Conservation (phyloP, 2,797 vertebrate genomes). For the Poecilia velifera region DNA sequence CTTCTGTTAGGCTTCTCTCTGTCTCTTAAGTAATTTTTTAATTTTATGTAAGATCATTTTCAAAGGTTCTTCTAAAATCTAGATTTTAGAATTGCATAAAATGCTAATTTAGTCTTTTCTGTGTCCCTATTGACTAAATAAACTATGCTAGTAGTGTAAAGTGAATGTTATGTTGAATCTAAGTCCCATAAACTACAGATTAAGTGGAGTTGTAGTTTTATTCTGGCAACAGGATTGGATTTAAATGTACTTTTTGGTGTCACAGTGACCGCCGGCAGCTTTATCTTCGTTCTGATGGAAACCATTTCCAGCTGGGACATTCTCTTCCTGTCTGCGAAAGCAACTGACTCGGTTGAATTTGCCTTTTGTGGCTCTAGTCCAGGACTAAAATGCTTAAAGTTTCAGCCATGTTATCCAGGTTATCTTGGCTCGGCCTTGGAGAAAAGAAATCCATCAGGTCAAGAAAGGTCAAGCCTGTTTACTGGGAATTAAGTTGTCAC, state of each 20-base stretch:
- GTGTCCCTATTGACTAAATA: neutral
- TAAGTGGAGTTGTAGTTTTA: neutral
- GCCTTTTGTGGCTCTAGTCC: neutral
- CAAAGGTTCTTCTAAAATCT: neutral
- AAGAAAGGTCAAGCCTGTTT: neutral
- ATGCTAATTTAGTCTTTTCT: neutral
- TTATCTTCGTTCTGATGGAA: neutral
- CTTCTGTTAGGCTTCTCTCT: neutral
- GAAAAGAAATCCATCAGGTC: neutral
- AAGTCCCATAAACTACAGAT: neutral
- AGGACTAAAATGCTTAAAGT: neutral
- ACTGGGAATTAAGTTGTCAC: neutral
- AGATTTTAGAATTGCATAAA: too few relatives aligned
- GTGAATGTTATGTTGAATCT: neutral
- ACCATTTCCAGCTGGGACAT: neutral
- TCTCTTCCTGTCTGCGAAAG: neutral
- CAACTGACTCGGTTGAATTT: neutral
- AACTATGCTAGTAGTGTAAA: neutral
- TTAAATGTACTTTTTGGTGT: neutral
- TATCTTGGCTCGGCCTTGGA: conserved; percentile 9
- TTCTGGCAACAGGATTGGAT: neutral
- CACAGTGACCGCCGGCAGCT: neutral
- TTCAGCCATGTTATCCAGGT: neutral
- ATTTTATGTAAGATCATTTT: neutral
- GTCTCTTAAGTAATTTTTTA: neutral